These are phyloP conservation scores for Temnothorax longispinosus DNA, from an alignment of 1,140 invertebrate species.

Conservation along the genomic window DNA sequence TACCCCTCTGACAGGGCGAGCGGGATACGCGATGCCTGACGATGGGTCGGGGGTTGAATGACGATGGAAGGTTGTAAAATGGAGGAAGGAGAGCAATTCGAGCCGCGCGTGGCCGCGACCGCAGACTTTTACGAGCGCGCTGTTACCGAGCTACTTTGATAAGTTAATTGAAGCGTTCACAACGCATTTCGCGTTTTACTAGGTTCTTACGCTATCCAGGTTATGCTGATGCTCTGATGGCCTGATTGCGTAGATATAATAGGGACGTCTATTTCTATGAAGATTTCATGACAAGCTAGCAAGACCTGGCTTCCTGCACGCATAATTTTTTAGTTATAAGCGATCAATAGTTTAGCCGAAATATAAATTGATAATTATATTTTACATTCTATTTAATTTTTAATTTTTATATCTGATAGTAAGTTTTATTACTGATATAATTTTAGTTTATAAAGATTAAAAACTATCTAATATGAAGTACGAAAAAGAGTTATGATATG, in stretches of 20 bases:
- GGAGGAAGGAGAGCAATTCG: slow-evolving; percentile 43
- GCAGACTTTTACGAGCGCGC: slow-evolving; percentile 30
- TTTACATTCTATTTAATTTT: neutral
- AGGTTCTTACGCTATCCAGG: neutral
- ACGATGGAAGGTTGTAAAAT: slow-evolving; percentile 25
- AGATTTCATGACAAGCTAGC: neutral
- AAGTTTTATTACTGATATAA: neutral
- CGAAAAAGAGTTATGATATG: neutral
- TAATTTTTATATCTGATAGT: neutral
- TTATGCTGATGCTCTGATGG: neutral
- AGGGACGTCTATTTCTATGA: neutral
- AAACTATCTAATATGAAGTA: neutral
- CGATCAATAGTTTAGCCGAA: neutral
- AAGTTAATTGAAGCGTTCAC: slow-evolving; percentile 49
- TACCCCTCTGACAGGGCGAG: slow-evolving; percentile 1
- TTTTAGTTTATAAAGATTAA: neutral
- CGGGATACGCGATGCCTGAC: neutral
- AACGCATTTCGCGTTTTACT: slow-evolving; percentile 24
- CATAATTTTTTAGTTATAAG: neutral
- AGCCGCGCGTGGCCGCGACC: neutral
- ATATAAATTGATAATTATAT: neutral
- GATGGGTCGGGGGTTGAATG: neutral
- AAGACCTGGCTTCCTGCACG: neutral
- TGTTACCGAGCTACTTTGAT: slow-evolving; percentile 45
- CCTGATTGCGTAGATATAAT: neutral